phyloP scores from a whole-genome alignment of 2,888 invertebrate genomes.

The Ormyrus rosae region DNA sequence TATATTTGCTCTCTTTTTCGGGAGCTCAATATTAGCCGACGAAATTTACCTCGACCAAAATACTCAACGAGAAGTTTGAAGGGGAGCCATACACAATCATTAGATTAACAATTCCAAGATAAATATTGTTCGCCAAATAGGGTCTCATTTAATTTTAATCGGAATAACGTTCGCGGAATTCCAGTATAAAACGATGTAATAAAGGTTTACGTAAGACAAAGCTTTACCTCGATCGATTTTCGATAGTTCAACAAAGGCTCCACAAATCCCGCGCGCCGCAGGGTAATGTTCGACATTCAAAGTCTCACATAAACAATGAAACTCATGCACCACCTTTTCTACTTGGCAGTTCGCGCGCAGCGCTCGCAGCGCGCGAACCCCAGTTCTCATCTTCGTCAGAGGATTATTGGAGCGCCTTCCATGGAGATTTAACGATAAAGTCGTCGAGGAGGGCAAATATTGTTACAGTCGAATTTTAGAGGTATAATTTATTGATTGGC shows the following conservation, averaged over 20 bases:
- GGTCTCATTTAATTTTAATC: not conserved
- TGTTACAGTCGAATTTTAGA: no score
- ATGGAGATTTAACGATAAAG: not conserved
- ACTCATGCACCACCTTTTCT: conserved; percentile 5
- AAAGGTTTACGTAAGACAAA: conserved; percentile 31
- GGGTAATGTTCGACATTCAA: conserved; percentile 40
- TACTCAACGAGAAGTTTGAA: no score
- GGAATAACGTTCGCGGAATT: conserved; percentile 1
- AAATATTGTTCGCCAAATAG: no score
- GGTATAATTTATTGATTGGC: no score
- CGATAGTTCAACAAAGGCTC: conserved; percentile 43
- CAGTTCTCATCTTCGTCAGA: not conserved
- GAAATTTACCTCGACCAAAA: no score
- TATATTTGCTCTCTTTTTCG: no score
- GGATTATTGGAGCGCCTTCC: not conserved
- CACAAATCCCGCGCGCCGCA: conserved; percentile 25
- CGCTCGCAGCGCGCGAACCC: not conserved
- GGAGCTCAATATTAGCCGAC: no score
- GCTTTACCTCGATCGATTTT: conserved; percentile 36
- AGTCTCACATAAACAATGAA: conserved; percentile 40
- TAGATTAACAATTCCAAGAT: no score
- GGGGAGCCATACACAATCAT: no score
- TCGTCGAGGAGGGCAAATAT: no score
- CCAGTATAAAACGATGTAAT: conserved; percentile 18
- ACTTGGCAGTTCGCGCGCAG: not conserved